Conservation (phyloP, 2,113 vertebrate species). For the Oreochromis aureus region DNA sequence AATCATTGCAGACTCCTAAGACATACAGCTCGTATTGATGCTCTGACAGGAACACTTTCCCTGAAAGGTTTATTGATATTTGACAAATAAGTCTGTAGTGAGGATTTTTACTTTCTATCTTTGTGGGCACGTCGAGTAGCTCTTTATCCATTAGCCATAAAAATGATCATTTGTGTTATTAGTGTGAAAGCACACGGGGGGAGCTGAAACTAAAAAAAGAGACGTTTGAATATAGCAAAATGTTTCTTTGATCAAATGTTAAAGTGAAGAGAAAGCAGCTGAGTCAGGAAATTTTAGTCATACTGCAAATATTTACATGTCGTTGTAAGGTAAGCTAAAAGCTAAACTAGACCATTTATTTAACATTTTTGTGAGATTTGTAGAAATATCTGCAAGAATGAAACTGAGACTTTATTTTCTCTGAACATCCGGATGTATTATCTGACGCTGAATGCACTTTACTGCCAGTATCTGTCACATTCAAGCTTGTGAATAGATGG, state of each 20-base stretch:
- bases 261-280: neutral
- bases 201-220: neutral
- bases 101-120: neutral
- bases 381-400: neutral
- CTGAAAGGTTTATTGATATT: neutral
- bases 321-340: neutral
- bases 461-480: neutral
- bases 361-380: neutral
- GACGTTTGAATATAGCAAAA: accelerated
- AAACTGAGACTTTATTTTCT: neutral
- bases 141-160: neutral
- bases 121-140: accelerated
- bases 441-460: neutral
- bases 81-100: neutral
- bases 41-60: neutral
- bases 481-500: neutral
- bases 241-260: neutral
- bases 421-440: neutral
- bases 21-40: neutral
- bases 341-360: neutral
- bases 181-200: neutral
- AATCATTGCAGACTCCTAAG: neutral
- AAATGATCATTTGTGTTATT: neutral
- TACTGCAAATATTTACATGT: accelerated
- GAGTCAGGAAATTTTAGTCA: neutral